Conservation (phyloP, 2,888 invertebrate genomes). For the Clunio marinus region DNA sequence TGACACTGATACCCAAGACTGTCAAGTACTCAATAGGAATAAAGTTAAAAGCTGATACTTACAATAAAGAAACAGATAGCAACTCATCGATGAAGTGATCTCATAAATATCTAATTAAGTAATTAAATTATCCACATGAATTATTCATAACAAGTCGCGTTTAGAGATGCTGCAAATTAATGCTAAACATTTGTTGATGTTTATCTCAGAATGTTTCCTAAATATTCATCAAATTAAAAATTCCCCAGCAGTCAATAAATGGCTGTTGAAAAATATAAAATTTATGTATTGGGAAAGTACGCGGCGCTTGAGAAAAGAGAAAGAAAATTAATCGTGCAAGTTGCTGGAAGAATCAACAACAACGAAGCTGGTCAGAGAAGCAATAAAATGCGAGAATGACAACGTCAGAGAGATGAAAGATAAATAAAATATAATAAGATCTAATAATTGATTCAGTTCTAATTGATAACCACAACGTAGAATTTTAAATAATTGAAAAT, state of each 20-base stretch:
- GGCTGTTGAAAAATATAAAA: background rate
- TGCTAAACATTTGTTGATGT: background rate
- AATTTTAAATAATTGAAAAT: conserved; percentile 33
- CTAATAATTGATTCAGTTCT: conserved; percentile 37
- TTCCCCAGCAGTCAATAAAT: background rate
- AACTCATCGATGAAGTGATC: background rate
- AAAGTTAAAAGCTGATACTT: too few species aligned
- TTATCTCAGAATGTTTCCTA: background rate
- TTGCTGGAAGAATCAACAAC: background rate
- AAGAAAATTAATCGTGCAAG: conserved; percentile 33
- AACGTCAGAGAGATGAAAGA: background rate
- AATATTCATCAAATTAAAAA: conserved; percentile 1
- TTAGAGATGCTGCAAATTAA: background rate
- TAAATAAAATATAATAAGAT: conserved; percentile 18
- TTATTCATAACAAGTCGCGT: background rate
- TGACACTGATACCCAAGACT: too few species aligned
- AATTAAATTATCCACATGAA: background rate
- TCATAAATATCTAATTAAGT: conserved; percentile 13
- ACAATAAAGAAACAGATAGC: background rate
- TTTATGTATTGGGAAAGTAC: background rate
- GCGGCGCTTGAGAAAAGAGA: conserved; percentile 22
- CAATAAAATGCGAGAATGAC: background rate
- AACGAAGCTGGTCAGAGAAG: background rate
- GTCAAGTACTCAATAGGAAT: too few species aligned
- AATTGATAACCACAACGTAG: conserved; percentile 19